Evolutionary conservation across 2,797 vertebrate species (phyloP).

Genomic region (Atherinosoma microstoma): DNA sequence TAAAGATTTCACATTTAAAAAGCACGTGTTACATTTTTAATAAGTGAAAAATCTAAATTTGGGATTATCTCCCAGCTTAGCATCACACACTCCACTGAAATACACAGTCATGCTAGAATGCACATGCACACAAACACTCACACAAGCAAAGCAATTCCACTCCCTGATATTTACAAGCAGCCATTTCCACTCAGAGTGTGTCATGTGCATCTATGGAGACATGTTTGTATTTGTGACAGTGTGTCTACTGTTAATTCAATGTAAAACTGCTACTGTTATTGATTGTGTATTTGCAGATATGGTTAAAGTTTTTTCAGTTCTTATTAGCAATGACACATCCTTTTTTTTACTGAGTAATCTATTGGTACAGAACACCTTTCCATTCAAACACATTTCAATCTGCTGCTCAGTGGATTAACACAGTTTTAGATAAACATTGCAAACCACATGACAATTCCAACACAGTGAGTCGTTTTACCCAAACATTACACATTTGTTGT

Average conservation of each 20-base stretch:
- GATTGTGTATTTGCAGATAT: neutral
- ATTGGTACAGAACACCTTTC: neutral
- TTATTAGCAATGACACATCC: neutral
- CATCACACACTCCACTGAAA: conserved; percentile 23
- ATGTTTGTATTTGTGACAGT: conserved; percentile 73
- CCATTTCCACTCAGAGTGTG: conserved; percentile 56
- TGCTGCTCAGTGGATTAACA: conserved; percentile 3
- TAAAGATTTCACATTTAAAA: conserved; percentile 12
- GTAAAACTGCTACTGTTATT: conserved; percentile 2
- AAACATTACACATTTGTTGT: conserved; percentile 5
- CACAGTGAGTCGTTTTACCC: neutral
- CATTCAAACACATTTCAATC: neutral
- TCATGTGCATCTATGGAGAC: conserved; percentile 55
- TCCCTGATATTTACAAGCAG: conserved; percentile 86
- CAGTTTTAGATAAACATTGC: neutral
- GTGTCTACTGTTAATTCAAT: conserved; percentile 39
- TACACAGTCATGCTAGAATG: conserved; percentile 6
- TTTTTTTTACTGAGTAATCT: conserved; percentile 2
- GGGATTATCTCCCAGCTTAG: conserved; percentile 19
- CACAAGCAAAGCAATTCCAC: conserved; percentile 54
- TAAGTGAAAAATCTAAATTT: conserved; percentile 12
- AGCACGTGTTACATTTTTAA: conserved; percentile 1
- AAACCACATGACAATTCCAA: neutral
- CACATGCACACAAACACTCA: conserved; percentile 18
- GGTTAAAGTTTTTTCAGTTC: neutral